Conservation (phyloP, 2,888 invertebrate species). For the Lochmaea capreae region DNA sequence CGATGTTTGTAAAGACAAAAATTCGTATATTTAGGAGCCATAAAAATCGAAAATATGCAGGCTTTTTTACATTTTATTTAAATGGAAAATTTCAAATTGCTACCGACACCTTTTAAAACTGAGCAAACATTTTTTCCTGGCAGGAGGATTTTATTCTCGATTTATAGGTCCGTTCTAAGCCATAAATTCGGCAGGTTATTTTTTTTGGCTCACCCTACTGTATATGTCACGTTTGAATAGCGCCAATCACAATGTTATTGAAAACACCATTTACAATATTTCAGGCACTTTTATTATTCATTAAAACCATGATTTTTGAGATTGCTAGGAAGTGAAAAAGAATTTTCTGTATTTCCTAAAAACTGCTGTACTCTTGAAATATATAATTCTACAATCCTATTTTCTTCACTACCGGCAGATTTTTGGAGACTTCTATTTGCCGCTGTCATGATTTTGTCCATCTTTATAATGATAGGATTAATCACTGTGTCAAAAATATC, state of each 20-base stretch:
- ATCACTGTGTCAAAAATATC: conserved; percentile 32
- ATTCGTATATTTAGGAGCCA: too few species aligned
- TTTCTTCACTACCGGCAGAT: not conserved
- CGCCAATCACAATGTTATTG: not conserved
- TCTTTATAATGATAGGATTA: conserved; percentile 33
- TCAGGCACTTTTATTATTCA: not conserved
- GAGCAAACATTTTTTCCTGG: too few species aligned
- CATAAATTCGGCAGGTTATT: too few species aligned
- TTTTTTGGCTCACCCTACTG: too few species aligned
- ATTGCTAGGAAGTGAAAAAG: not conserved
- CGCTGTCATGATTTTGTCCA: conserved; percentile 27
- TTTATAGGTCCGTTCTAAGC: too few species aligned
- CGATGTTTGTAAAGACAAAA: too few species aligned
- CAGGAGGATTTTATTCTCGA: too few species aligned
- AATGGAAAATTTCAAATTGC: too few species aligned
- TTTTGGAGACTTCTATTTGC: conserved; percentile 27
- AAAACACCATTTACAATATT: not conserved
- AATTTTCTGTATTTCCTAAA: not conserved
- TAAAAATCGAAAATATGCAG: too few species aligned
- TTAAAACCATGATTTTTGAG: not conserved
- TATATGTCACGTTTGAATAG: too few species aligned
- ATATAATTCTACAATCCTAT: conserved; percentile 4
- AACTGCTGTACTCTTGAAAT: not conserved
- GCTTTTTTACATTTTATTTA: too few species aligned
- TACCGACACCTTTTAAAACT: too few species aligned